Evolutionary conservation across 2,113 vertebrate genomes (phyloP), one percentile per base, ranked within the genome.

Genomic region (Microcebus griseorufus): DNA sequence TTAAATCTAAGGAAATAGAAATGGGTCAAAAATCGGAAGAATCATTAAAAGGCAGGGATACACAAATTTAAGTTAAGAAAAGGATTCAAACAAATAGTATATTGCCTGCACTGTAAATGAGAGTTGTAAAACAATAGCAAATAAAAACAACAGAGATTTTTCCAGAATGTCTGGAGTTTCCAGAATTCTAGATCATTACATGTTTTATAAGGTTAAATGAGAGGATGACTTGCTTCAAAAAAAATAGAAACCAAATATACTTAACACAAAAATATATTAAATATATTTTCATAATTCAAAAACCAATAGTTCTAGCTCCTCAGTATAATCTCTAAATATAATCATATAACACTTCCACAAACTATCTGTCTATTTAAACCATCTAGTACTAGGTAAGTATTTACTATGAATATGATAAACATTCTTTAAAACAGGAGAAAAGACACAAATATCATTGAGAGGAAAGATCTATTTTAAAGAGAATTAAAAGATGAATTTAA

Each of bases 1-100:
- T 92, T 83, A 90, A 96, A 92, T 73, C 17, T 87, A 80, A 88
- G 23, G 55, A 94, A 42, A 95, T 9, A 94, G 86, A 92, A 95
- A 85, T 79, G 12, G 34, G 4, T 62, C 87, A 92, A 91, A 96
- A 95, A 88, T 79, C 0, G 64, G 78, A 95, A 90, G 23, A 48
- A 78, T 82, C 80, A 93, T 95, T 96, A 92, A 65, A 91, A 96
- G 75, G 48, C 42, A 95, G 25, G 93, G 13, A 73, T 65, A 69
- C 1, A 79, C 32, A 96, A 88, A 94, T 55, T 88, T 29, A 96
- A 84, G 48, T 72, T 69, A 85, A 73, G 27, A 88, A 91, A 83
- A 87, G 0, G 3, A 81, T 67, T 82, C 12, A 53, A 32, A 13
- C 34, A 82, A 53, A 80, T 42, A 86, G 34, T 55, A 27, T 12